Evolutionary conservation across 2,888 invertebrate species (phyloP).

Genomic region (Caenorhabditis sp.): DNA sequence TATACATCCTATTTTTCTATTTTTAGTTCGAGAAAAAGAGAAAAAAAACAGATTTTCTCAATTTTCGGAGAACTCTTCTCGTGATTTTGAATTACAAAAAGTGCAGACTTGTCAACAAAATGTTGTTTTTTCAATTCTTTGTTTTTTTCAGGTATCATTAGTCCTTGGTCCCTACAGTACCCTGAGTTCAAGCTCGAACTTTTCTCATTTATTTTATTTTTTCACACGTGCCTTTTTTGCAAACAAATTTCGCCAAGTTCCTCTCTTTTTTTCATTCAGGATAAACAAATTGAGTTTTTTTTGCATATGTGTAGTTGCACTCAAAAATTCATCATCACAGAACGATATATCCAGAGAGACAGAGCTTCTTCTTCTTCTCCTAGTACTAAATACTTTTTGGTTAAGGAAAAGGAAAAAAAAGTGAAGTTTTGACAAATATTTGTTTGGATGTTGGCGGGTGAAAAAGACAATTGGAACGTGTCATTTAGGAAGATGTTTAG

Average conservation of each 20-base stretch:
- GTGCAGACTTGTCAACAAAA: too few relatives aligned
- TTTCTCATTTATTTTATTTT: too few relatives aligned
- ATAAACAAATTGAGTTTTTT: conserved; percentile 3
- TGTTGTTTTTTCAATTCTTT: too few relatives aligned
- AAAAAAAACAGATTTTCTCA: neutral
- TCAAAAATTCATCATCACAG: neutral
- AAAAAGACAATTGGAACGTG: neutral
- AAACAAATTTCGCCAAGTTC: too few relatives aligned
- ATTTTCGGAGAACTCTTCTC: neutral
- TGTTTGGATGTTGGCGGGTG: conserved; percentile 2
- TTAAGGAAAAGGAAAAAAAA: neutral
- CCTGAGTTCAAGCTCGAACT: too few relatives aligned
- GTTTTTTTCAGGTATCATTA: too few relatives aligned
- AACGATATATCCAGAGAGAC: neutral
- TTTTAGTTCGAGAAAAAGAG: neutral
- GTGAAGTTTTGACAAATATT: conserved; percentile 15
- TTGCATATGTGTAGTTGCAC: conserved; percentile 1
- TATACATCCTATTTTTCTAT: too few relatives aligned
- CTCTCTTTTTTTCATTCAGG: neutral
- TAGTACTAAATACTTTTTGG: conserved; percentile 1
- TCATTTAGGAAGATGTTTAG: neutral
- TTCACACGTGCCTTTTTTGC: neutral
- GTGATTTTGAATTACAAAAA: neutral
- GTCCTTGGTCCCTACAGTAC: too few relatives aligned
- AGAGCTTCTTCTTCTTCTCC: neutral